Conservation (phyloP, 1,140 invertebrate species). For the Cardiocondyla obscurior region DNA sequence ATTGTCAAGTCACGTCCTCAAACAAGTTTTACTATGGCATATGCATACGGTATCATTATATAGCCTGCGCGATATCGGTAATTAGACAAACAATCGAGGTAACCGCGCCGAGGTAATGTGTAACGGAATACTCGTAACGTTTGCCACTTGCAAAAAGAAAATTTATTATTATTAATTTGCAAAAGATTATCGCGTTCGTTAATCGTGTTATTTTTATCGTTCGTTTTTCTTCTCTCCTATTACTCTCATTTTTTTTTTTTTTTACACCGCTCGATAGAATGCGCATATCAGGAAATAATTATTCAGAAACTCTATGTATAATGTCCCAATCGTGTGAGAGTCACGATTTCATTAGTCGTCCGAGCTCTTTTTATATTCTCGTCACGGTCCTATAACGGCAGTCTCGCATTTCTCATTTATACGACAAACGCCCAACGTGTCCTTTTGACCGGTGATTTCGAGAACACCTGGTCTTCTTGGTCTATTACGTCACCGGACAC, state of each 20-base stretch:
- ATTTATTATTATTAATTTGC: neutral
- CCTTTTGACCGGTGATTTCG: conserved; percentile 17
- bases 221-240: neutral
- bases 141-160: too few species aligned
- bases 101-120: neutral
- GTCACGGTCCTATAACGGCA: conserved; percentile 55
- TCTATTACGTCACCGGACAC: neutral
- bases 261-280: conserved; percentile 13
- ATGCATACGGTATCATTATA: conserved; percentile 24
- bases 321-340: conserved; percentile 67
- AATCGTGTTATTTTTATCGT: neutral
- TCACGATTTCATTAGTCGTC: conserved; percentile 69
- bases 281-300: conserved; percentile 37
- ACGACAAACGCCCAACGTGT: conserved; percentile 14
- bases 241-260: neutral
- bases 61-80: neutral
- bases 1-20: conserved; percentile 53
- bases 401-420: conserved; percentile 60
- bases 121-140: neutral
- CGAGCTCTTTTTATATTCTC: conserved; percentile 61
- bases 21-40: conserved; percentile 50
- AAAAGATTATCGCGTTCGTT: neutral
- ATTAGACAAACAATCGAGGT: conserved; percentile 25
- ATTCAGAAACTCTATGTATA: conserved; percentile 56
- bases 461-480: conserved; percentile 56